A percentile compares a stretch with the other conserved stretches of the same genome.
Evolutionary conservation across 2,888 invertebrate genomes (phyloP).

Genomic region (Dasypolia templi): DNA sequence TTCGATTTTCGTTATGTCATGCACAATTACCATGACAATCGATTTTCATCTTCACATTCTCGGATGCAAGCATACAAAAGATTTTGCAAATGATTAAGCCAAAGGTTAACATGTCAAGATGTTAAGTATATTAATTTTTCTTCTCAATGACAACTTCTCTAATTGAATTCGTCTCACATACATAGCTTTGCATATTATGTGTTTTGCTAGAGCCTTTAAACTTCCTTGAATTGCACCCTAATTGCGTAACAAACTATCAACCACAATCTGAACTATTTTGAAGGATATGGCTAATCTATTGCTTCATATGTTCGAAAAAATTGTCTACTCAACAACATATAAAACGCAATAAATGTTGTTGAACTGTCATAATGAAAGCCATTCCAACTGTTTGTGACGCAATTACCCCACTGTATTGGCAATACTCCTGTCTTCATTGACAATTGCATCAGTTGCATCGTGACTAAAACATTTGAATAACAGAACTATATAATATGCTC

Average conservation of each 20-base stretch:
- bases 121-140: neutral
- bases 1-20: conserved; percentile 17
- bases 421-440: conserved; percentile 26
- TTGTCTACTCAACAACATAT: no score
- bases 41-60: conserved; percentile 37
- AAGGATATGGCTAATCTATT: no score
- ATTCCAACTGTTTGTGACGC: no score
- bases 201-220: conserved; percentile 23
- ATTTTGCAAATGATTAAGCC: conserved; percentile 3
- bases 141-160: neutral
- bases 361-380: no score
- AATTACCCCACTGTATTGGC: conserved; percentile 12
- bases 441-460: conserved; percentile 25
- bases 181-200: conserved; percentile 14
- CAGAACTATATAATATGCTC: neutral
- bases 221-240: no score
- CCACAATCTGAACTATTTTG: no score
- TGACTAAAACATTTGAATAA: conserved; percentile 19
- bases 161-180: conserved; percentile 15
- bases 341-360: no score
- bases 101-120: conserved; percentile 12
- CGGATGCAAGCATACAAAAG: neutral
- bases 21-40: conserved; percentile 27
- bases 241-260: no score
- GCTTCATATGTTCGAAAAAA: no score